phyloP scores from a whole-genome alignment of 2,113 vertebrate genomes.

The Onychostoma macrolepis region DNA sequence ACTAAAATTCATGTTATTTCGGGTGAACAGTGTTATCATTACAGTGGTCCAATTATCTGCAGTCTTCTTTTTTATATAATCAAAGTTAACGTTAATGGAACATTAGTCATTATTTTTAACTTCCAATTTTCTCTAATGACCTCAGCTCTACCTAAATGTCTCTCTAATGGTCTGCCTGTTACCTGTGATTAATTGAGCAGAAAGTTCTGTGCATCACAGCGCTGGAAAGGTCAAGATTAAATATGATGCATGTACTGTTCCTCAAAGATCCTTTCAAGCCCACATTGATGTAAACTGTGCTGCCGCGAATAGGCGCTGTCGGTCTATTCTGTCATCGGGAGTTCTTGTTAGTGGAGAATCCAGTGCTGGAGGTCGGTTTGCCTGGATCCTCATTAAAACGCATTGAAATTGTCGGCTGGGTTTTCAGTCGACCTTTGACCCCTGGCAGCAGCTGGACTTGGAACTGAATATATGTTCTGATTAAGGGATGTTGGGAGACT shows the following conservation, averaged over 20 bases:
- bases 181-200: background rate
- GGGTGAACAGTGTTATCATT: background rate
- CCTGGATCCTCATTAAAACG: background rate
- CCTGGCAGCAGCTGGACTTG: background rate
- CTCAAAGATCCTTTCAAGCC: background rate
- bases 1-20: background rate
- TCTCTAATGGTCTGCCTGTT: background rate
- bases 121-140: background rate
- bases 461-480: background rate
- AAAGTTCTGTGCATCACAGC: background rate
- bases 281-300: background rate
- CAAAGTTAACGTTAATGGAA: background rate
- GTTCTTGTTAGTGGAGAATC: background rate
- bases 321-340: background rate
- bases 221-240: conserved; percentile 40
- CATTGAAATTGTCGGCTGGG: background rate
- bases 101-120: background rate
- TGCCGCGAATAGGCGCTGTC: background rate
- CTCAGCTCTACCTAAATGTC: background rate
- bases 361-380: background rate
- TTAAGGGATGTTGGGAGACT: background rate
- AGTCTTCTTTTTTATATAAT: background rate
- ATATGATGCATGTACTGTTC: conserved; percentile 21
- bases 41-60: background rate
- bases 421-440: background rate